phyloP scores from a whole-genome alignment of 2,113 vertebrate species.

The Martes martes region DNA sequence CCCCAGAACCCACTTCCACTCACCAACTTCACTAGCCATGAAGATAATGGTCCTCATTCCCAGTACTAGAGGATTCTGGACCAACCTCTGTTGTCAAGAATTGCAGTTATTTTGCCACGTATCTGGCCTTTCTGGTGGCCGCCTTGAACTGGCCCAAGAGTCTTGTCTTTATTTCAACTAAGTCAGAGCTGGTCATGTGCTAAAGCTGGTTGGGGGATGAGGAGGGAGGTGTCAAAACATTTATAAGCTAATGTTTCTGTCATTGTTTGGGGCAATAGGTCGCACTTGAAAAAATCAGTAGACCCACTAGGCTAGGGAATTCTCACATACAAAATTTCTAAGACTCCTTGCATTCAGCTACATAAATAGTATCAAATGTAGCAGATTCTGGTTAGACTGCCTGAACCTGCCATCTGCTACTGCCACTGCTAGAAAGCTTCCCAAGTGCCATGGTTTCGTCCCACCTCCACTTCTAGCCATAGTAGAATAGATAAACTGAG shows the following conservation, averaged over 20 bases:
- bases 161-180: neutral
- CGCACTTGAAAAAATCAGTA: neutral
- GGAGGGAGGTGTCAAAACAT: neutral
- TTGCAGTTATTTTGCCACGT: neutral
- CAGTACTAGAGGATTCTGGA: neutral
- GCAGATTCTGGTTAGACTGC: neutral
- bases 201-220: neutral
- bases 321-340: neutral
- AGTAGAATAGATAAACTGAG: neutral
- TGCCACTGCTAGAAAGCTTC: neutral
- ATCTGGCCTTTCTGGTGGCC: neutral
- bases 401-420: neutral
- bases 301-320: neutral
- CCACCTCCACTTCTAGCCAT: neutral
- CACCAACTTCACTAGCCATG: neutral
- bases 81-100: neutral
- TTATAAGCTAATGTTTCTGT: neutral
- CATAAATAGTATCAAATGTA: neutral
- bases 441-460: neutral
- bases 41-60: neutral
- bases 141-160: neutral
- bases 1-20: neutral
- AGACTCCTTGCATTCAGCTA: neutral
- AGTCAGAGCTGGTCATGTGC: neutral
- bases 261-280: neutral